These are phyloP conservation scores for Lutjanus argentimaculatus DNA, from an alignment of 2,797 vertebrate genomes.

Conservation along the genomic window DNA sequence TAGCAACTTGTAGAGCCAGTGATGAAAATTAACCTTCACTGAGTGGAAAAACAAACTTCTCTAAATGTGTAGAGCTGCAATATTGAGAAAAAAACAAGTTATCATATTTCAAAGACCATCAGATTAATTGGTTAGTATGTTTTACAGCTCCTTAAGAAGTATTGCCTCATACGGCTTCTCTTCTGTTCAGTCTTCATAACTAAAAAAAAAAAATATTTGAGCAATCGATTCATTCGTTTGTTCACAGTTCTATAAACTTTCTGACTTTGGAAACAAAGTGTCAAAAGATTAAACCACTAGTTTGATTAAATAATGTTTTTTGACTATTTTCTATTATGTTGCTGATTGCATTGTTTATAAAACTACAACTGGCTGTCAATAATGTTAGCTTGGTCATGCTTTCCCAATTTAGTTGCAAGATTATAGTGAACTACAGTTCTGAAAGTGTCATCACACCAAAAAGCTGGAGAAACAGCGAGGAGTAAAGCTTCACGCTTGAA, in stretches of 20 bases:
- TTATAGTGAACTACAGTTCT: not conserved
- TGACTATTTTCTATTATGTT: not conserved
- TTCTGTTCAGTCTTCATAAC: not conserved
- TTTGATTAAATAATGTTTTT: not conserved
- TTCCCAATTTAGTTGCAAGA: not conserved
- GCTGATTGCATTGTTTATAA: too few species aligned
- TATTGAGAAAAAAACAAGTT: not conserved
- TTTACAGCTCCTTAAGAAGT: not conserved
- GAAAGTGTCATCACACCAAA: not conserved
- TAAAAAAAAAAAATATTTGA: not conserved
- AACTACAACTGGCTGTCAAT: too few species aligned
- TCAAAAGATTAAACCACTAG: not conserved
- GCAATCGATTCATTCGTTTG: not conserved
- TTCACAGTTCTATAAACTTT: not conserved
- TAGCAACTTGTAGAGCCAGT: not conserved
- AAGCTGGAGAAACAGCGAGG: not conserved
- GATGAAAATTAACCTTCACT: not conserved
- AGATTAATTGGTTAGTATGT: not conserved
- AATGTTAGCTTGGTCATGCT: too few species aligned
- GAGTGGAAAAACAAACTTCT: not conserved
- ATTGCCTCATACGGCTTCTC: not conserved
- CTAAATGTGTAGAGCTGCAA: not conserved
- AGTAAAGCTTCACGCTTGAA: not conserved
- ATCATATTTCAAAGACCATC: not conserved
- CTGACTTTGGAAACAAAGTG: not conserved